Evolutionary conservation across 2,888 invertebrate genomes (phyloP).

Genomic region (Urechis unicinctus): DNA sequence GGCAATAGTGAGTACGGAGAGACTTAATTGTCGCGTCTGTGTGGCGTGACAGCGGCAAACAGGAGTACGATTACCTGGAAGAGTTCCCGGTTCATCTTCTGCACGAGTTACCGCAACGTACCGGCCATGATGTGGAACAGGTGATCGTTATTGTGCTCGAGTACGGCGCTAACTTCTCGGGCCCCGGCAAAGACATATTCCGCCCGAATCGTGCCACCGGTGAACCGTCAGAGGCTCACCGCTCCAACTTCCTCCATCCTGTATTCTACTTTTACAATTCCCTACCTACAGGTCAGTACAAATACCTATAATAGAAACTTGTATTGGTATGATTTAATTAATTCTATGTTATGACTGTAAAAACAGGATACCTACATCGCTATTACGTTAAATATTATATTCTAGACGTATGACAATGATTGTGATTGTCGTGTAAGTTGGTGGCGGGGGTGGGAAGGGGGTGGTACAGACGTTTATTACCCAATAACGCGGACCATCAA

Average conservation of each 20-base stretch:
- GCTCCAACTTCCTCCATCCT: slow-evolving; percentile 53
- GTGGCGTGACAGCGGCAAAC: background rate
- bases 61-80: slow-evolving; percentile 27
- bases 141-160: slow-evolving; percentile 13
- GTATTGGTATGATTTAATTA: no score
- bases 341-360: no score
- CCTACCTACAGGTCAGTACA: slow-evolving; percentile 46
- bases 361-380: no score
- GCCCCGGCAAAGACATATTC: slow-evolving; percentile 49
- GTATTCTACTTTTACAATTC: slow-evolving; percentile 49
- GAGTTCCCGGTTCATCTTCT: slow-evolving; percentile 49
- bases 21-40: no score
- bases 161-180: slow-evolving; percentile 19
- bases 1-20: no score
- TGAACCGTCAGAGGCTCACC: slow-evolving; percentile 46
- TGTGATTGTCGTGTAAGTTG: no score
- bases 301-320: no score
- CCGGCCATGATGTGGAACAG: slow-evolving; percentile 35
- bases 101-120: slow-evolving; percentile 31
- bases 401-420: no score
- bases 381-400: no score
- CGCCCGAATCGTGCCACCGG: slow-evolving; percentile 46
- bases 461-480: no score
- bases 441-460: no score
- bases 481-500: no score